phyloP scores from a whole-genome alignment of 2,888 invertebrate genomes.

The Abrostola tripartita region DNA sequence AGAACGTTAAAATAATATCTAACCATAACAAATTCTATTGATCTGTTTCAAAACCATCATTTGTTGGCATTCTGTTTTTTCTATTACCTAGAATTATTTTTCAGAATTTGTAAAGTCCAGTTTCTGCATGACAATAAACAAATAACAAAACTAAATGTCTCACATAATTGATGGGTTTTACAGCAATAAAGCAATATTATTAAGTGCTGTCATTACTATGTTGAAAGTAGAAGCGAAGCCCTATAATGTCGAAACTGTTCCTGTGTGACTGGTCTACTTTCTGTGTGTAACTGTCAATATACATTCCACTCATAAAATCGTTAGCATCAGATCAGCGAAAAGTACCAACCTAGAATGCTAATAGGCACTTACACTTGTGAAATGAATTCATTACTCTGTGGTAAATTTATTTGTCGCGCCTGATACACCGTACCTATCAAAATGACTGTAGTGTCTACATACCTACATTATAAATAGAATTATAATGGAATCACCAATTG shows the following conservation, averaged over 20 bases:
- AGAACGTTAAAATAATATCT: too few relatives aligned
- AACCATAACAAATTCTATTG: too few relatives aligned
- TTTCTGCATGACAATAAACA: too few relatives aligned
- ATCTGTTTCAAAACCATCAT: too few relatives aligned
- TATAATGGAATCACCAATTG: too few relatives aligned
- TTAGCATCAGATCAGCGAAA: conserved; percentile 16
- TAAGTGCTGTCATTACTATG: conserved; percentile 17
- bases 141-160: neutral
- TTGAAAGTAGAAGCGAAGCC: conserved; percentile 24
- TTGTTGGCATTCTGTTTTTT: too few relatives aligned
- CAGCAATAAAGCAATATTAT: conserved; percentile 7
- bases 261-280: conserved; percentile 30
- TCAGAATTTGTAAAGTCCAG: too few relatives aligned
- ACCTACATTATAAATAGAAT: too few relatives aligned
- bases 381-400: conserved; percentile 1
- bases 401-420: neutral
- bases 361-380: conserved; percentile 3
- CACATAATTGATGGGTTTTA: conserved; percentile 8
- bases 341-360: conserved; percentile 6
- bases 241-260: conserved; percentile 21
- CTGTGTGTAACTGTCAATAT: conserved; percentile 32
- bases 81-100: too few relatives aligned
- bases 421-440: too few relatives aligned
- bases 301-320: conserved; percentile 23
- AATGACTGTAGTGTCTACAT: neutral